Conservation (phyloP, 2,888 invertebrate species). For the Acanthopleura granulata region DNA sequence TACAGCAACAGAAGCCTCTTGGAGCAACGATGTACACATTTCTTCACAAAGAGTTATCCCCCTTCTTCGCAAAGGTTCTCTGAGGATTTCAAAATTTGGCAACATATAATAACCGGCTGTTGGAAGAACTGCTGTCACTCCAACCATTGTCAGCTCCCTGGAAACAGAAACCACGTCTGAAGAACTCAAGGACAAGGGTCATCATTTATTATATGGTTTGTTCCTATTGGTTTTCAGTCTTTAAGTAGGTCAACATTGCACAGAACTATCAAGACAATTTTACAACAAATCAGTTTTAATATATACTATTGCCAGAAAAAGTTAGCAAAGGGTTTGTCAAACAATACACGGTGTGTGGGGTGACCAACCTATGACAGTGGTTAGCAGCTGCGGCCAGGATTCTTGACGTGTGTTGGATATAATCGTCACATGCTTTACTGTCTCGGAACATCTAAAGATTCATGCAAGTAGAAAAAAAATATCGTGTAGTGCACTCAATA, state of each 20-base stretch:
- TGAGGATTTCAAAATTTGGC: conserved; percentile 62
- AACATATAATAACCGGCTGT: conserved; percentile 65
- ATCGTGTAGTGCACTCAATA: too few relatives aligned
- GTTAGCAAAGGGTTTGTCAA: too few relatives aligned
- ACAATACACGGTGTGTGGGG: too few relatives aligned
- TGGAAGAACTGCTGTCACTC: conserved; percentile 53
- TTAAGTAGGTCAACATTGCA: too few relatives aligned
- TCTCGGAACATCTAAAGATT: conserved; percentile 44
- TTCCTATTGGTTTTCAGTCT: too few relatives aligned
- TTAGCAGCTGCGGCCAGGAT: conserved; percentile 54
- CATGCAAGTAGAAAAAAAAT: too few relatives aligned
- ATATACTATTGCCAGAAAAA: too few relatives aligned
- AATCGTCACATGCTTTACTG: conserved; percentile 47
- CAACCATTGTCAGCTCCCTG: conserved; percentile 58
- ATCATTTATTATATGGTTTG: too few relatives aligned
- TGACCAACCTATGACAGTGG: conserved; percentile 50
- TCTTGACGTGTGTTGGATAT: conserved; percentile 58
- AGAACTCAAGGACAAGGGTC: not conserved
- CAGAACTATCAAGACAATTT: too few relatives aligned
- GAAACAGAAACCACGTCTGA: conserved; percentile 13
- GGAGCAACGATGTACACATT: conserved; percentile 59
- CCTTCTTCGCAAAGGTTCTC: conserved; percentile 38
- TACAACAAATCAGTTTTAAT: too few relatives aligned
- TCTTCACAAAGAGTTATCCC: conserved; percentile 57
- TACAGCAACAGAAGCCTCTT: conserved; percentile 64